phyloP scores from a whole-genome alignment of 2,113 vertebrate genomes.

The Gymnocephalus cernua region DNA sequence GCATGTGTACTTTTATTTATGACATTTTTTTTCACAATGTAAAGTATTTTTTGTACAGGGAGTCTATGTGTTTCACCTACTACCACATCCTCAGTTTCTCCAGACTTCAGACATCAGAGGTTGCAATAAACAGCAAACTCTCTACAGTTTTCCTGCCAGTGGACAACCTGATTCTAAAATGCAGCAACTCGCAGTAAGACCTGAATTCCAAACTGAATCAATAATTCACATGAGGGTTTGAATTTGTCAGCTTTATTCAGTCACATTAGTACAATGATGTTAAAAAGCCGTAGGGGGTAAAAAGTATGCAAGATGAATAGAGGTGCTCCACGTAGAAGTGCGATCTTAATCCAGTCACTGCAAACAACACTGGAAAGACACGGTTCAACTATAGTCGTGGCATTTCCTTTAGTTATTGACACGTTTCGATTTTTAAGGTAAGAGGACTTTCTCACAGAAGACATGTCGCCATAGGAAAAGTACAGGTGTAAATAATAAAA shows the following conservation, averaged over 20 bases:
- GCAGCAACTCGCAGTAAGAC: background rate
- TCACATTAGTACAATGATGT: background rate
- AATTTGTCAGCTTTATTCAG: constrained; percentile 15
- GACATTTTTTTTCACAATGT: too few species aligned
- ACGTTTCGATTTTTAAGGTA: background rate
- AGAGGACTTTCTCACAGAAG: background rate
- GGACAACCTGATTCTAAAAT: background rate
- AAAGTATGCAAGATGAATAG: background rate
- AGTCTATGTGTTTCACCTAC: background rate
- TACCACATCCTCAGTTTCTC: background rate
- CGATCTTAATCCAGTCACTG: background rate
- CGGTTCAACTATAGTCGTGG: background rate
- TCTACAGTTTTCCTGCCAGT: background rate
- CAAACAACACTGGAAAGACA: background rate
- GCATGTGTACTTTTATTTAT: too few species aligned
- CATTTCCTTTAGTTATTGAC: background rate
- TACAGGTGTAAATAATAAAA: background rate
- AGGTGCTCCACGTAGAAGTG: too few species aligned
- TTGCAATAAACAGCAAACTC: background rate
- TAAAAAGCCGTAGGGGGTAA: background rate
- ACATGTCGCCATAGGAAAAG: background rate
- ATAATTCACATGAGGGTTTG: constrained; percentile 18
- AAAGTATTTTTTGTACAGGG: background rate
- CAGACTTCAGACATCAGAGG: background rate
- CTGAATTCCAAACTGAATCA: constrained; percentile 18